Conservation (phyloP, 2,113 vertebrate genomes). For the Tauraco erythrolophus region DNA sequence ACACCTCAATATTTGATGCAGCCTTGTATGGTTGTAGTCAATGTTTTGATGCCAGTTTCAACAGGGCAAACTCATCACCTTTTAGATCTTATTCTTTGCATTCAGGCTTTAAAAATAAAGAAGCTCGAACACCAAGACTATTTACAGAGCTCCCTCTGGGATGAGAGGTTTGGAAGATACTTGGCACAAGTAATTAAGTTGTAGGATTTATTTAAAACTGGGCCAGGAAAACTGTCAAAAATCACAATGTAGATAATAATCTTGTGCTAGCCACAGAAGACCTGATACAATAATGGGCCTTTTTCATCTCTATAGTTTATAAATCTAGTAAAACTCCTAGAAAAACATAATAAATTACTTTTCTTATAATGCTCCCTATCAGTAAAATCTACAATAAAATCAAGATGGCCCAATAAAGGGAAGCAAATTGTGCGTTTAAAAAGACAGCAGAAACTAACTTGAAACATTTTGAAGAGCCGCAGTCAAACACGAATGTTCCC, state of each 20-base stretch:
- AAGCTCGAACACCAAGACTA: background rate
- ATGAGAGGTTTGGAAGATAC: background rate
- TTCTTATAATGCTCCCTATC: background rate
- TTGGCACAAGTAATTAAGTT: background rate
- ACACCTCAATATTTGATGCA: background rate
- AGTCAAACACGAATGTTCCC: background rate
- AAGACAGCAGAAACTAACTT: background rate
- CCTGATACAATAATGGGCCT: background rate
- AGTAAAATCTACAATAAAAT: conserved; percentile 30
- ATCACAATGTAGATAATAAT: background rate
- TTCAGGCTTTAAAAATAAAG: background rate
- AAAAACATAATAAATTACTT: conserved; percentile 13
- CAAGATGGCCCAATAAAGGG: conserved; percentile 21
- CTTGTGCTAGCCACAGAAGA: background rate
- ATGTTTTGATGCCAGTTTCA: background rate
- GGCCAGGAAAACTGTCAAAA: background rate
- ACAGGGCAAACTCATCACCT: background rate
- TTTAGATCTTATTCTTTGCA: background rate
- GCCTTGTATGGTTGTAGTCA: background rate
- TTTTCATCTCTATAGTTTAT: background rate
- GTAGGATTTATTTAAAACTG: background rate
- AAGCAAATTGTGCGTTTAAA: conserved; percentile 14
- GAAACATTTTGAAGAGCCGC: background rate
- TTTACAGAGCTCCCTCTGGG: background rate
- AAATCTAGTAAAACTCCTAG: background rate